A percentile compares a stretch with the other conserved stretches of the same genome.
These are phyloP conservation scores for Volucella bombylans DNA, from an alignment of 2,888 invertebrate species.

Conservation along the genomic window DNA sequence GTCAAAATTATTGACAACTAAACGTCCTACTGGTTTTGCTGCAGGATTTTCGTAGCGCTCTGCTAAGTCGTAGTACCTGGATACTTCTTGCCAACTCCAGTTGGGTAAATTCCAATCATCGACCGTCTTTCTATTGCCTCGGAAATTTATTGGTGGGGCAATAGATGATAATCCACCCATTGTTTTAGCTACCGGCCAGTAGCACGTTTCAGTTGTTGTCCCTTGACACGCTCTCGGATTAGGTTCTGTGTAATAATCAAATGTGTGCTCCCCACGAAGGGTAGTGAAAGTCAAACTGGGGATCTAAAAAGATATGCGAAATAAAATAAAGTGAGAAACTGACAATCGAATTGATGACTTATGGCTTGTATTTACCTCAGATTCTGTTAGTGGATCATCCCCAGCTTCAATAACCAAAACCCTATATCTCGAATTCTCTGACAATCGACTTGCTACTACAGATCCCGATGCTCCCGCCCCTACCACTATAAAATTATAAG, in stretches of 20 bases:
- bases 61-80: conserved; percentile 91
- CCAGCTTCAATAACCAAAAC: conserved; percentile 84
- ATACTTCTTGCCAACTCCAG: conserved; percentile 89
- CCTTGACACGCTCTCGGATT: conserved; percentile 76
- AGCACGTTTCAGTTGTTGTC: conserved; percentile 79
- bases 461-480: conserved; percentile 83
- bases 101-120: conserved; percentile 87
- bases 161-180: conserved; percentile 87
- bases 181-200: conserved; percentile 85
- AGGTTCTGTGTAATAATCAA: conserved; percentile 78
- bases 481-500: conserved; percentile 82
- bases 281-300: conserved; percentile 75
- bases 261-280: conserved; percentile 76
- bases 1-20: conserved; percentile 82
- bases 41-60: conserved; percentile 76
- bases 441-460: conserved; percentile 83
- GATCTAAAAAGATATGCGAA: conserved; percentile 72
- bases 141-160: conserved; percentile 86
- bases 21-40: conserved; percentile 78
- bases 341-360: neutral
- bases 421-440: conserved; percentile 82
- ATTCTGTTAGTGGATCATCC: conserved; percentile 82
- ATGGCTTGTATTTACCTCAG: conserved; percentile 77
- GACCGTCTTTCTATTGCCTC: conserved; percentile 86
- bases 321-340: neutral